These are phyloP conservation scores for Macropus fuliginosus DNA, from an alignment of 2,797 vertebrate genomes.

Conservation along the genomic window DNA sequence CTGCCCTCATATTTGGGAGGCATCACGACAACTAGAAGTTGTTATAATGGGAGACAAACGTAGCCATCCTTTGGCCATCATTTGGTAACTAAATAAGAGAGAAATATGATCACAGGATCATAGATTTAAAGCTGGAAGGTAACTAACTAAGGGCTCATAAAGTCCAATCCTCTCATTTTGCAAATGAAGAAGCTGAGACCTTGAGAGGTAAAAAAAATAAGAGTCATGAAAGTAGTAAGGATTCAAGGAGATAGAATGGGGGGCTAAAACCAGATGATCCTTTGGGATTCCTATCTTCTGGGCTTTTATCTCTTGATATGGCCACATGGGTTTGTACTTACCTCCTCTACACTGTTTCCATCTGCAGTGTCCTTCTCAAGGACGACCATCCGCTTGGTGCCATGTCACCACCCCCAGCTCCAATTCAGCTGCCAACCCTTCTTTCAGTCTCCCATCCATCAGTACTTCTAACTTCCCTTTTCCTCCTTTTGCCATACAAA, in stretches of 20 bases:
- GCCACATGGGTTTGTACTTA: slow-evolving; percentile 71
- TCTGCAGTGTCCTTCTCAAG: slow-evolving; percentile 77
- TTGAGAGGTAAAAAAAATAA: neutral
- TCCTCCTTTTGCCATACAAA: slow-evolving; percentile 7
- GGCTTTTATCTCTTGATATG: slow-evolving; percentile 64
- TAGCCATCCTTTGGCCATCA: neutral
- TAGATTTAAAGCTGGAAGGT: neutral
- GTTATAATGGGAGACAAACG: neutral
- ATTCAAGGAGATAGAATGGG: slow-evolving; percentile 57
- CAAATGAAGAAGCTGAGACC: neutral
- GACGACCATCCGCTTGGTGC: slow-evolving; percentile 76
- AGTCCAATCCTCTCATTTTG: neutral
- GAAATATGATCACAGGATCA: neutral
- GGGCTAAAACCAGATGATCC: slow-evolving; percentile 25
- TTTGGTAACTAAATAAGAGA: neutral
- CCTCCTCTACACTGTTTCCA: slow-evolving; percentile 70
- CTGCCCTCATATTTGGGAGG: neutral
- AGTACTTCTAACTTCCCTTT: slow-evolving; percentile 30
- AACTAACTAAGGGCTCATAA: neutral
- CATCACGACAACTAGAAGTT: neutral
- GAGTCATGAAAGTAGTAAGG: neutral
- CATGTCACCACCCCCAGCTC: slow-evolving; percentile 67
- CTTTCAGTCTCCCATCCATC: slow-evolving; percentile 64
- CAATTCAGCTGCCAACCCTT: slow-evolving; percentile 24
- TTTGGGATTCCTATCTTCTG: slow-evolving; percentile 59